Conservation (phyloP, 2,797 vertebrate species). For the Perodicticus potto region DNA sequence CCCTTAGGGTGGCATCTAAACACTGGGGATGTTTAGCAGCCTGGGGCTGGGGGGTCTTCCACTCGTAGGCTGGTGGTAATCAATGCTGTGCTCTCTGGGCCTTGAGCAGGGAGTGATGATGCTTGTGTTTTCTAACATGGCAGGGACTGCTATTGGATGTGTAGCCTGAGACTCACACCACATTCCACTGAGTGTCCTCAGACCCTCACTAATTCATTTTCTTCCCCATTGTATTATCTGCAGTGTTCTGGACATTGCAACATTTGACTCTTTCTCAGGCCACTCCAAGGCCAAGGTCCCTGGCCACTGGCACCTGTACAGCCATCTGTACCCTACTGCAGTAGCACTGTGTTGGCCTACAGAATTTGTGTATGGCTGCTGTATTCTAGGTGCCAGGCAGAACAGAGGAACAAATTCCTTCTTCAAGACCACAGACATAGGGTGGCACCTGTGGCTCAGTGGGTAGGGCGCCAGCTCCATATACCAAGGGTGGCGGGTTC, state of each 20-base stretch:
- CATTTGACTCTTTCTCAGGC: background rate
- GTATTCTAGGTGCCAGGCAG: background rate
- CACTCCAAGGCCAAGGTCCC: background rate
- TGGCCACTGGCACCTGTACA: fast-evolving
- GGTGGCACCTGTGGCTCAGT: no score
- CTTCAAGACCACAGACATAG: background rate
- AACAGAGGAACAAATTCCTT: background rate
- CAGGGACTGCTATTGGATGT: background rate
- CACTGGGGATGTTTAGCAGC: background rate
- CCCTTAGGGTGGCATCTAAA: background rate
- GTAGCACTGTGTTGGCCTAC: no score
- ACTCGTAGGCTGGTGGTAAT: background rate
- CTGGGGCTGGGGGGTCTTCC: background rate
- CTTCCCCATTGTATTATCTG: background rate
- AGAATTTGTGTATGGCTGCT: background rate
- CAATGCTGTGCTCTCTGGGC: background rate
- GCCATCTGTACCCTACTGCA: background rate
- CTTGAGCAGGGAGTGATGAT: background rate
- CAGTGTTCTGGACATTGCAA: background rate
- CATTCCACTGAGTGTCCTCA: background rate
- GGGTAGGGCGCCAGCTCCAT: no score
- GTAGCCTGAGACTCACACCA: background rate
- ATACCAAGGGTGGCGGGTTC: no score
- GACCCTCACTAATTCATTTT: background rate
- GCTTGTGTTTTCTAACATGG: background rate